Evolutionary conservation across 2,888 invertebrate genomes (phyloP).

Genomic region (Ypsolopha scabrella): DNA sequence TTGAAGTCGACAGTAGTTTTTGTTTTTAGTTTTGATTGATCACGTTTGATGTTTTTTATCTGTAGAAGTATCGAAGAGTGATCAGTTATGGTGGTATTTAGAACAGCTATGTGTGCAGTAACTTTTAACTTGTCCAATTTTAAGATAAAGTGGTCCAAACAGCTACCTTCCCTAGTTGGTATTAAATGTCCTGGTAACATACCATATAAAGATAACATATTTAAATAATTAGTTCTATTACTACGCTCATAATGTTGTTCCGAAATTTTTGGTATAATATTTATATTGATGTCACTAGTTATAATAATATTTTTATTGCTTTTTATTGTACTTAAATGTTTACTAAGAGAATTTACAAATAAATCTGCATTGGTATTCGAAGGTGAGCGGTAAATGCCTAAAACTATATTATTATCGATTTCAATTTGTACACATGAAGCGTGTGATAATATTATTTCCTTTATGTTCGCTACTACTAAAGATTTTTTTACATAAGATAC

Average conservation of each 20-base stretch:
- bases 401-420: too few relatives aligned
- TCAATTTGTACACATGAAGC: conserved; percentile 1
- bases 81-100: conserved; percentile 8
- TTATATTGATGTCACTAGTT: conserved; percentile 9
- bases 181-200: conserved; percentile 7
- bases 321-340: not conserved
- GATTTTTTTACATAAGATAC: not conserved
- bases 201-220: conserved; percentile 5
- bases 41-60: too few relatives aligned
- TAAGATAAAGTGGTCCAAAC: conserved; percentile 8
- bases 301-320: conserved; percentile 5
- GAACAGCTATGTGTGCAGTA: conserved; percentile 2
- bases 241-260: not conserved
- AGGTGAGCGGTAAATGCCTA: conserved; percentile 8
- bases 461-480: not conserved
- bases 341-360: conserved; percentile 2
- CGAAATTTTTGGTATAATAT: not conserved
- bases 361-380: not conserved
- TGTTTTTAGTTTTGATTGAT: not conserved
- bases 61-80: not conserved
- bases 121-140: conserved; percentile 1
- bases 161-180: conserved; percentile 8
- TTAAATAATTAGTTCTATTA: conserved; percentile 5
- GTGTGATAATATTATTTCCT: conserved; percentile 1
- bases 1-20: conserved; percentile 2